These are phyloP conservation scores for Anser brachyrhynchus DNA, from an alignment of 2,113 vertebrate species.

Conservation along the genomic window DNA sequence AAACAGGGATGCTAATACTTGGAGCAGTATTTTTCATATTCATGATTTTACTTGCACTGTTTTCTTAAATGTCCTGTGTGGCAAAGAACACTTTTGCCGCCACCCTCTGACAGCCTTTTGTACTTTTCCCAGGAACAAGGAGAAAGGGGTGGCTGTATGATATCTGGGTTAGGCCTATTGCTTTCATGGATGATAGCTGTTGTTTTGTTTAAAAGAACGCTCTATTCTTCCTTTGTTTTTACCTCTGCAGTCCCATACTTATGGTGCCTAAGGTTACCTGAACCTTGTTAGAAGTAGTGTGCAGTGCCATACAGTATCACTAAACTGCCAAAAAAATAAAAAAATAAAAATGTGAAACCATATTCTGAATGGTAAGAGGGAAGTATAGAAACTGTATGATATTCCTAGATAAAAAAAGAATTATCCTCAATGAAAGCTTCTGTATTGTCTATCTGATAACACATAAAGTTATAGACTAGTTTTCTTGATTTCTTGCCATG, in stretches of 20 bases:
- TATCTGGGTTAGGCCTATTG: not conserved
- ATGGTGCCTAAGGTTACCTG: not conserved
- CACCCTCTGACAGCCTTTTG: not conserved
- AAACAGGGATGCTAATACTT: not conserved
- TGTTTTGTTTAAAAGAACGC: not conserved
- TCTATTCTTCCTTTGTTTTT: not conserved
- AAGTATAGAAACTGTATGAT: fast-evolving
- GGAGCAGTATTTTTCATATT: not conserved
- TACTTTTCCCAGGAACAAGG: not conserved
- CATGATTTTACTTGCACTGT: not conserved
- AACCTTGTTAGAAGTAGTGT: not conserved
- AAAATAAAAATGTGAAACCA: not conserved
- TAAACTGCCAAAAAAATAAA: not conserved
- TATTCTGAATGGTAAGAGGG: not conserved
- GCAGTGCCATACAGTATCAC: not conserved
- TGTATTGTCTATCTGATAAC: not conserved
- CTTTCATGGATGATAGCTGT: not conserved
- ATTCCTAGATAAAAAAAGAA: not conserved
- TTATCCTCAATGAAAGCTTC: not conserved
- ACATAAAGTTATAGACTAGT: not conserved
- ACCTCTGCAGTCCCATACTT: not conserved
- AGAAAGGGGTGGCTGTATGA: not conserved
- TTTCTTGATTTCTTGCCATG: not conserved
- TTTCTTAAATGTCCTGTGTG: not conserved
- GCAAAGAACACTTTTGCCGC: not conserved